Percentiles rank a stretch among this genome's conserved stretches.
Evolutionary conservation across 2,888 invertebrate species (phyloP).

Genomic region (Agonopterix heracliana): DNA sequence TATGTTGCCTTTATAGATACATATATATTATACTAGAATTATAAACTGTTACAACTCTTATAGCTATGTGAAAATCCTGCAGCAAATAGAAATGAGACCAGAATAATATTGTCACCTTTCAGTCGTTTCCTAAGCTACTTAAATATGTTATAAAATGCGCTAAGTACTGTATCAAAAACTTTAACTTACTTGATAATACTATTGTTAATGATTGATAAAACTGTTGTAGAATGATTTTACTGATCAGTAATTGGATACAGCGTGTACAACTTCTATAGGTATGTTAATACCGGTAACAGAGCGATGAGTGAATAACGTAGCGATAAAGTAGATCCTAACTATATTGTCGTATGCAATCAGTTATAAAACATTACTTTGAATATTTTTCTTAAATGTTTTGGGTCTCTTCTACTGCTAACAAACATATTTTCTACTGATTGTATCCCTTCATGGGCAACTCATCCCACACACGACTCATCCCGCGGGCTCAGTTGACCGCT

Average conservation of each 20-base stretch:
- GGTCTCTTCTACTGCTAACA: too few relatives aligned
- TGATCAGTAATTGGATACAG: not conserved
- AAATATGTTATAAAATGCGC: constrained; percentile 36
- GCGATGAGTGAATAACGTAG: too few relatives aligned
- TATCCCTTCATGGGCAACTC: too few relatives aligned
- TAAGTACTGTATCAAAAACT: constrained; percentile 43
- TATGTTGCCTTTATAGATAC: constrained; percentile 3
- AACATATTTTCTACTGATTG: too few relatives aligned
- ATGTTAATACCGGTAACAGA: too few relatives aligned
- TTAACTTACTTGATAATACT: not conserved
- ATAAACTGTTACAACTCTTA: constrained; percentile 30
- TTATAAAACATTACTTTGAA: too few relatives aligned
- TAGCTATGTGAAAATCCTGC: constrained; percentile 31
- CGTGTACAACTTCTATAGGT: not conserved
- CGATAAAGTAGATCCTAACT: too few relatives aligned
- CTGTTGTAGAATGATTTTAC: too few relatives aligned
- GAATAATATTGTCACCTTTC: constrained; percentile 66
- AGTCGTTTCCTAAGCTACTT: constrained; percentile 59
- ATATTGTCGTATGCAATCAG: too few relatives aligned
- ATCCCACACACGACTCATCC: too few relatives aligned
- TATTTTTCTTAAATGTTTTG: too few relatives aligned
- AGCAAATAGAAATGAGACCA: constrained; percentile 53
- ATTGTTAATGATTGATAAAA: not conserved
- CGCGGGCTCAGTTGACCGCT: too few relatives aligned
- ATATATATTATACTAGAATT: not conserved